phyloP scores from a whole-genome alignment of 2,888 invertebrate genomes.

The Chrysomela aeneicollis region DNA sequence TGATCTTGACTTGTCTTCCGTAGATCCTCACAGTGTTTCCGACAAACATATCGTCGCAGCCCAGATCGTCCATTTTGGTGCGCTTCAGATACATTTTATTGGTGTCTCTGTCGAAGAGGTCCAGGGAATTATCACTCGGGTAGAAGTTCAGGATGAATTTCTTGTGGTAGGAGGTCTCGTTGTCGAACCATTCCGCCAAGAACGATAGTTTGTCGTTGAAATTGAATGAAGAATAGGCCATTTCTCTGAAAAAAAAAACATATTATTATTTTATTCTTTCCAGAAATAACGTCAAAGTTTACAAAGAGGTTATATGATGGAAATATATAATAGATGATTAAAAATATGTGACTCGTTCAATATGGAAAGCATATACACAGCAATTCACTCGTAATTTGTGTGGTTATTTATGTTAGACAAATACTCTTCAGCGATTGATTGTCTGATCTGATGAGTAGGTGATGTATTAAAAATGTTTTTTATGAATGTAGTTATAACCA shows the following conservation, averaged over 20 bases:
- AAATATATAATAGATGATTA: too few relatives aligned
- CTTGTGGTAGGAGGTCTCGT: slow-evolving; percentile 75
- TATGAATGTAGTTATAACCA: too few relatives aligned
- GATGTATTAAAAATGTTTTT: too few relatives aligned
- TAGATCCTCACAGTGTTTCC: slow-evolving; percentile 73
- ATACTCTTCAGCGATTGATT: too few relatives aligned
- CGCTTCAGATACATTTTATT: slow-evolving; percentile 65
- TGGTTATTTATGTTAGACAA: too few relatives aligned
- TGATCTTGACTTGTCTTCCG: slow-evolving; percentile 76
- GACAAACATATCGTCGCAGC: slow-evolving; percentile 74
- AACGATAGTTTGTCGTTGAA: slow-evolving; percentile 69
- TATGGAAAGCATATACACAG: too few relatives aligned
- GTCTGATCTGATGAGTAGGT: too few relatives aligned
- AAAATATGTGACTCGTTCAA: too few relatives aligned
- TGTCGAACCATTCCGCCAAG: slow-evolving; percentile 88
- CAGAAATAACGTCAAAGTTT: too few relatives aligned
- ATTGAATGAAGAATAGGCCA: slow-evolving; percentile 59
- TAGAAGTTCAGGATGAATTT: slow-evolving; percentile 81
- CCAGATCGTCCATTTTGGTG: slow-evolving; percentile 72
- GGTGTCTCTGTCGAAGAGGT: slow-evolving; percentile 66
- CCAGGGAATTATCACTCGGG: slow-evolving; percentile 79
- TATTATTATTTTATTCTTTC: not conserved
- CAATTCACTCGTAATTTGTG: too few relatives aligned
- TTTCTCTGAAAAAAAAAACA: slow-evolving; percentile 35
- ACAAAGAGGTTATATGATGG: too few relatives aligned